These are phyloP conservation scores for Clistopyga incitator DNA, from an alignment of 2,888 invertebrate genomes.

Conservation along the genomic window DNA sequence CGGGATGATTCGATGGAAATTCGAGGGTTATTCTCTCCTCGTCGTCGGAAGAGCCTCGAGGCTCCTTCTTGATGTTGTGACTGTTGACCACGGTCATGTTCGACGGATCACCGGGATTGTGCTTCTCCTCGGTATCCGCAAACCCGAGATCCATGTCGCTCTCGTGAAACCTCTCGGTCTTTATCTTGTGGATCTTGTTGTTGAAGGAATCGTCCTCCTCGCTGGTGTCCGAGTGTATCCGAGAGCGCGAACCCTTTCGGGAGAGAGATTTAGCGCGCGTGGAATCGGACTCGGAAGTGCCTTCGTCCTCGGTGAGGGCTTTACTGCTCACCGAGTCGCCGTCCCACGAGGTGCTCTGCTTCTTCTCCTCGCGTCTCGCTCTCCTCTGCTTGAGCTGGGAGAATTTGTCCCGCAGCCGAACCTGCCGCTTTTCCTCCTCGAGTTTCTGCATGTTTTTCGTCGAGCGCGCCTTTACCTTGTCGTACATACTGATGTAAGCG, in stretches of 20 bases:
- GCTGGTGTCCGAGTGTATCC: slow-evolving; percentile 92
- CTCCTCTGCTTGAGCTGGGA: slow-evolving; percentile 94
- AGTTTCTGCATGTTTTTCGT: slow-evolving; percentile 97
- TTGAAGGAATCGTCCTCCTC: slow-evolving; percentile 88
- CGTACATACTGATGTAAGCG: slow-evolving; percentile 98
- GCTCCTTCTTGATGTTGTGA: slow-evolving; percentile 79
- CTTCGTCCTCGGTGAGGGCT: slow-evolving; percentile 83
- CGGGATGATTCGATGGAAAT: slow-evolving; percentile 75
- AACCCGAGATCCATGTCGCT: slow-evolving; percentile 86
- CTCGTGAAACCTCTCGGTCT: slow-evolving; percentile 87
- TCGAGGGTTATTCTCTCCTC: slow-evolving; percentile 79
- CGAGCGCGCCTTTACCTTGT: slow-evolving; percentile 97
- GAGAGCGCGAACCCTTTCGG: slow-evolving; percentile 89
- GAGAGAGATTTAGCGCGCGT: slow-evolving; percentile 86
- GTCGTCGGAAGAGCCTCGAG: slow-evolving; percentile 80
- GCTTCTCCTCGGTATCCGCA: slow-evolving; percentile 83
- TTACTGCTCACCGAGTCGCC: slow-evolving; percentile 90
- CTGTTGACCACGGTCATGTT: slow-evolving; percentile 72
- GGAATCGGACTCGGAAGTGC: slow-evolving; percentile 84
- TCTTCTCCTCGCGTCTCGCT: slow-evolving; percentile 95
- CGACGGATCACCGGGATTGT: slow-evolving; percentile 77
- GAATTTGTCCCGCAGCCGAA: slow-evolving; percentile 92
- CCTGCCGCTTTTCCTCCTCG: slow-evolving; percentile 94
- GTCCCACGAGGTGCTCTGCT: slow-evolving; percentile 94
- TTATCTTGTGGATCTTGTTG: slow-evolving; percentile 86